These are phyloP conservation scores for Parasteatoda lunata DNA, from an alignment of 2,888 invertebrate genomes.

Conservation along the genomic window DNA sequence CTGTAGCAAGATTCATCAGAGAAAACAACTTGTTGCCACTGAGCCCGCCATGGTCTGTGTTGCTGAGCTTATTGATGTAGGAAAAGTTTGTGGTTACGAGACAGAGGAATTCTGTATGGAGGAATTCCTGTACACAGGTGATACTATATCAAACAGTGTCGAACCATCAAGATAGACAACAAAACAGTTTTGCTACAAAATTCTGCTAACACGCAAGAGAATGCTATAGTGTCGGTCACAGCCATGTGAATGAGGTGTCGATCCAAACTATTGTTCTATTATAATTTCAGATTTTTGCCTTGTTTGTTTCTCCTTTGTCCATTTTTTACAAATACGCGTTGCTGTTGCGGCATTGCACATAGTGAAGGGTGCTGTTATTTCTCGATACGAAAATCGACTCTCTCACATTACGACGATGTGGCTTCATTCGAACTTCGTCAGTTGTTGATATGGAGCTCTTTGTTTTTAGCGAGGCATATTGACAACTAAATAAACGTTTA, in stretches of 20 bases:
- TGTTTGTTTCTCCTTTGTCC: too few relatives aligned
- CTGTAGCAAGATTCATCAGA: neutral
- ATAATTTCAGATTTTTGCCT: too few relatives aligned
- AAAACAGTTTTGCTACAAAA: neutral
- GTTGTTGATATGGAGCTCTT: neutral
- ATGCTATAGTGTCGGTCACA: too few relatives aligned
- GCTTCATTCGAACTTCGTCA: neutral
- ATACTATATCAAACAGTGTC: neutral
- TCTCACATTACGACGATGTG: neutral
- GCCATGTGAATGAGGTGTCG: too few relatives aligned
- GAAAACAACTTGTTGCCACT: neutral
- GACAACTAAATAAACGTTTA: neutral
- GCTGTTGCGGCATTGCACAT: too few relatives aligned
- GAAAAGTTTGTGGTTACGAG: neutral
- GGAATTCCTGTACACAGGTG: neutral
- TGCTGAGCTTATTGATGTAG: neutral
- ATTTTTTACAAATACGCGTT: too few relatives aligned
- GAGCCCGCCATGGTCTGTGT: neutral
- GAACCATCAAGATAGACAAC: neutral
- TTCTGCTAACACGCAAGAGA: too few relatives aligned
- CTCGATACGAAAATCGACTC: neutral
- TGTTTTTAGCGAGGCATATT: neutral
- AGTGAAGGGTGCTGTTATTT: too few relatives aligned
- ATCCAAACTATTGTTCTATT: too few relatives aligned
- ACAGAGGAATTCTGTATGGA: neutral